phyloP scores from a whole-genome alignment of 2,113 vertebrate genomes.

The Cricetomys ansorgei region DNA sequence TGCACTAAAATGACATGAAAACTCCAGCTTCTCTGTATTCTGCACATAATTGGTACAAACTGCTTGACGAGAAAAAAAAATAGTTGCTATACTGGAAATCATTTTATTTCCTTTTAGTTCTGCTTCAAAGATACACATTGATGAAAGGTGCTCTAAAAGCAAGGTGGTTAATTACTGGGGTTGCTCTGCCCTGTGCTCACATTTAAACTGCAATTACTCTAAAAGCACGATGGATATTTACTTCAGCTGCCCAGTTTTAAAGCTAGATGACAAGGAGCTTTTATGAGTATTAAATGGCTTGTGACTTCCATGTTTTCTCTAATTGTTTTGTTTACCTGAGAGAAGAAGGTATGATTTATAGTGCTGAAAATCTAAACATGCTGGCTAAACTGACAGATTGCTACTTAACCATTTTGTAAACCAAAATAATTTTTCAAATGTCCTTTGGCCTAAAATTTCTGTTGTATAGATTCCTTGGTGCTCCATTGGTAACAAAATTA shows the following conservation, averaged over 20 bases:
- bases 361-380: slow-evolving; percentile 38
- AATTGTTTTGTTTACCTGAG: slow-evolving; percentile 61
- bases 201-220: slow-evolving; percentile 63
- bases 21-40: neutral
- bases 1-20: slow-evolving; percentile 11
- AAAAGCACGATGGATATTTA: slow-evolving; percentile 52
- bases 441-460: neutral
- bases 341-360: slow-evolving; percentile 53
- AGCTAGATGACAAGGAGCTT: slow-evolving; percentile 44
- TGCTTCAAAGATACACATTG: slow-evolving; percentile 65
- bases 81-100: slow-evolving; percentile 39
- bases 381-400: slow-evolving; percentile 35
- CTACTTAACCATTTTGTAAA: slow-evolving; percentile 18
- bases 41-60: slow-evolving; percentile 54
- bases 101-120: slow-evolving; percentile 75
- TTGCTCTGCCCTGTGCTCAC: slow-evolving; percentile 45
- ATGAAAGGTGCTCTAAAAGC: slow-evolving; percentile 64
- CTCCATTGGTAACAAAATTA: no score
- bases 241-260: slow-evolving; percentile 39
- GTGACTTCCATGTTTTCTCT: slow-evolving; percentile 31
- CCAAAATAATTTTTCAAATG: slow-evolving; percentile 31
- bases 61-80: neutral
- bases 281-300: slow-evolving; percentile 65
- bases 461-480: neutral
- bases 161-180: slow-evolving; percentile 63